A percentile compares a stretch with the other conserved stretches of the same genome.
These are phyloP conservation scores for Parasteatoda tepidariorum DNA, from an alignment of 1,140 invertebrate species.

Conservation along the genomic window DNA sequence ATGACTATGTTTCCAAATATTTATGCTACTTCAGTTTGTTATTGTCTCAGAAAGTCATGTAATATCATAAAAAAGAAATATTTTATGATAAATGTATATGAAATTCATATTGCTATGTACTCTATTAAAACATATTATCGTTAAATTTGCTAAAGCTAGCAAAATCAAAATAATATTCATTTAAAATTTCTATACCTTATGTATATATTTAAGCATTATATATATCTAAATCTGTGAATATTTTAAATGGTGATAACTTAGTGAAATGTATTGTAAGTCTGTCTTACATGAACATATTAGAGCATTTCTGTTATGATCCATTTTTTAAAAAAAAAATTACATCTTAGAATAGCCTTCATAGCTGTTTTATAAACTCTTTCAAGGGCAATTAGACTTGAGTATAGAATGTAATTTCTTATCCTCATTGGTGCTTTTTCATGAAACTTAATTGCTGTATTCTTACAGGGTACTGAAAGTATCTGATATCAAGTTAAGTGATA, in stretches of 20 bases:
- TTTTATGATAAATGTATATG: too few relatives aligned
- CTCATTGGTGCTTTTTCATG: background rate
- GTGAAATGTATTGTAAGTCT: background rate
- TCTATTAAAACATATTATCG: too few relatives aligned
- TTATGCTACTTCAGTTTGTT: too few relatives aligned
- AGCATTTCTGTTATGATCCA: too few relatives aligned
- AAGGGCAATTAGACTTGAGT: background rate
- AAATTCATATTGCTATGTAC: too few relatives aligned
- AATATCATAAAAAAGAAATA: too few relatives aligned
- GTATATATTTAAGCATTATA: background rate
- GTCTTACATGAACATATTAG: too few relatives aligned
- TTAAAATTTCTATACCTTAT: background rate
- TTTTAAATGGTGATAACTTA: background rate
- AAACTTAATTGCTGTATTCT: background rate
- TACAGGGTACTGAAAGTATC: background rate
- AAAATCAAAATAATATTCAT: background rate
- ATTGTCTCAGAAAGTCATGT: too few relatives aligned
- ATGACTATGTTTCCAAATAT: too few relatives aligned
- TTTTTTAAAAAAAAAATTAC: background rate
- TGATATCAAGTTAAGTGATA: background rate
- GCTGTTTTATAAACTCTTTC: background rate
- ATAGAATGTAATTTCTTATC: background rate
- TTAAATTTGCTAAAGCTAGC: background rate
- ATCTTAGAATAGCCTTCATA: background rate
- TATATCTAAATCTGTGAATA: too few relatives aligned